These are phyloP conservation scores for Temnothorax ravouxi DNA, from an alignment of 2,888 invertebrate genomes.

Conservation along the genomic window DNA sequence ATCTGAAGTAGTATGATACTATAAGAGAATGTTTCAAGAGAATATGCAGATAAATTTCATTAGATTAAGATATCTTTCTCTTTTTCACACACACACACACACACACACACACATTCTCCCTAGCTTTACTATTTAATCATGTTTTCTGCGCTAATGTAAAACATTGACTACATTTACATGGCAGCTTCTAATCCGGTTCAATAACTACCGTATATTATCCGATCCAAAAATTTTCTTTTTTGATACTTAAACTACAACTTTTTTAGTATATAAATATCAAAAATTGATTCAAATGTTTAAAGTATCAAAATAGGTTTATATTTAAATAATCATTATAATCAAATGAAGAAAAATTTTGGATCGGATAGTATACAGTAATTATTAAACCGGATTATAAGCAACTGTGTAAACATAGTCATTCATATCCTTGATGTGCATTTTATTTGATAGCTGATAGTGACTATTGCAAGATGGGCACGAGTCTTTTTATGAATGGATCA, in stretches of 20 bases:
- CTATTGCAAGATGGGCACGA: constrained; percentile 27
- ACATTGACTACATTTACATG: neutral
- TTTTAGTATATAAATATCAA: no score
- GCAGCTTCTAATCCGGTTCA: no score
- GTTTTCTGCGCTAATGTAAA: neutral
- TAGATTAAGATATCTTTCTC: neutral
- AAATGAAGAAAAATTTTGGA: no score
- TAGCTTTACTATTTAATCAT: constrained; percentile 5
- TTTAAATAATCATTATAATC: no score
- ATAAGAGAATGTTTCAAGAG: neutral
- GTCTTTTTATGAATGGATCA: constrained; percentile 24
- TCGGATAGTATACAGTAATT: no score
- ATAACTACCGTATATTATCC: no score
- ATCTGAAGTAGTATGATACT: neutral
- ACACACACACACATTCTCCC: neutral
- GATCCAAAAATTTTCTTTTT: no score
- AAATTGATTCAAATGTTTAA: no score
- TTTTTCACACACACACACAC: neutral
- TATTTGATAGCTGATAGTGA: constrained; percentile 11
- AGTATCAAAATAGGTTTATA: no score
- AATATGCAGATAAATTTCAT: constrained; percentile 16
- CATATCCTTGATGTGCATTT: constrained; percentile 10
- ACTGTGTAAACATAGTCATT: neutral
- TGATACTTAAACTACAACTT: no score
- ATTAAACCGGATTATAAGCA: no score